phyloP scores from a whole-genome alignment of 1,140 invertebrate genomes.

The Matsumurasca onukii region DNA sequence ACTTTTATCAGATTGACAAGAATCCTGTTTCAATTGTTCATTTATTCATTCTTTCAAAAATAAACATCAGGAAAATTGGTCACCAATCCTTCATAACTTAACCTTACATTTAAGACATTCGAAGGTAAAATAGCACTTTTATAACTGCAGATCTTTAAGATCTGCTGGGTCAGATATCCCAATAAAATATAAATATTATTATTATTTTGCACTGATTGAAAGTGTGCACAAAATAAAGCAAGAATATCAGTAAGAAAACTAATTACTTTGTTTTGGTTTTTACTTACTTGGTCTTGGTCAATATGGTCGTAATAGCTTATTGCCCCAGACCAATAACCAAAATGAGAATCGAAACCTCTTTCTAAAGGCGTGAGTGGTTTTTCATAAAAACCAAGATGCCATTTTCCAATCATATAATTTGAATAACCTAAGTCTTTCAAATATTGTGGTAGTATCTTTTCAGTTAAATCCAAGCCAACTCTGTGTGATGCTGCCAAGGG shows the following conservation, averaged over 20 bases:
- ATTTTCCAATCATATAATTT: conserved; percentile 70
- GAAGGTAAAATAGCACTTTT: no score
- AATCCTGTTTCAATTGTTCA: not conserved
- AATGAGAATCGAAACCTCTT: conserved; percentile 65
- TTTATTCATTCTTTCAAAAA: not conserved
- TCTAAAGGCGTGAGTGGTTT: conserved; percentile 59
- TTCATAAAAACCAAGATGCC: conserved; percentile 64
- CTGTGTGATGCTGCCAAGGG: conserved; percentile 46
- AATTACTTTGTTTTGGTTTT: not conserved
- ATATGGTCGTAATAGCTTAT: conserved; percentile 64
- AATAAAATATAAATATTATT: not conserved
- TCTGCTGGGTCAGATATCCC: not conserved
- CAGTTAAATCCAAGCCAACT: conserved; percentile 53
- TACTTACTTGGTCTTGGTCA: conserved; percentile 37
- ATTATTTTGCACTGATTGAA: conserved; percentile 11
- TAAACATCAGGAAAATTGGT: no score
- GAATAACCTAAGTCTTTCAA: conserved; percentile 62
- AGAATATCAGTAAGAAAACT: not conserved
- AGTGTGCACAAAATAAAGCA: not conserved
- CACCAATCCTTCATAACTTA: no score
- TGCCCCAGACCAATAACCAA: conserved; percentile 64
- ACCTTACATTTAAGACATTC: no score
- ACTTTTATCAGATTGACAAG: not conserved
- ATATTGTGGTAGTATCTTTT: conserved; percentile 54
- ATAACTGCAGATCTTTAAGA: no score